A percentile compares a stretch with the other conserved stretches of the same genome.
Conservation (phyloP, 2,888 invertebrate species). For the Andrena fulva region DNA sequence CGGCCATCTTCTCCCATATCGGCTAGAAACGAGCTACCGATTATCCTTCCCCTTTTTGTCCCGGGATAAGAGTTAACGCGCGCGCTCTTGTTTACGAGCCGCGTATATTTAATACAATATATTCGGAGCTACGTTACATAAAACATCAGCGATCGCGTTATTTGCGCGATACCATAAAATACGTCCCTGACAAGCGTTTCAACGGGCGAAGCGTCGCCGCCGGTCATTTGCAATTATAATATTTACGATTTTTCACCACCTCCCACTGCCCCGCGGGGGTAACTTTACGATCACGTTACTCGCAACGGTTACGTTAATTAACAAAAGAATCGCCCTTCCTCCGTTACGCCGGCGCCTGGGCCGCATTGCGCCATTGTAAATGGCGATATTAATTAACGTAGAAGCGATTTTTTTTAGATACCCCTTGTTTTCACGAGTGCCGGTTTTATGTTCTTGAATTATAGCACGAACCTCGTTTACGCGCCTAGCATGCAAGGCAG, state of each 20-base stretch:
- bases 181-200: conserved; percentile 5
- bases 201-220: background rate
- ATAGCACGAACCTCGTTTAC: conserved; percentile 29
- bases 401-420: conserved; percentile 47
- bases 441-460: conserved; percentile 49
- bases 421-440: conserved; percentile 9
- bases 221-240: conserved; percentile 43
- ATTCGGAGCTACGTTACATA: background rate
- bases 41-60: background rate
- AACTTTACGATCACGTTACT: conserved; percentile 38
- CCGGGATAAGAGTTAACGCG: background rate
- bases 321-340: conserved; percentile 22
- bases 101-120: conserved; percentile 14
- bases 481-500: conserved; percentile 39
- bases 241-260: conserved; percentile 27
- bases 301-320: conserved; percentile 60
- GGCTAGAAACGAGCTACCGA: background rate
- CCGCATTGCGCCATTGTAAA: conserved; percentile 33
- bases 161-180: background rate
- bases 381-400: conserved; percentile 58
- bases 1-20: background rate
- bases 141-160: conserved; percentile 17
- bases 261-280: background rate
- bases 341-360: conserved; percentile 17
- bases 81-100: background rate